Conservation (phyloP, 2,797 vertebrate genomes). For the Hylomyscus alleni region DNA sequence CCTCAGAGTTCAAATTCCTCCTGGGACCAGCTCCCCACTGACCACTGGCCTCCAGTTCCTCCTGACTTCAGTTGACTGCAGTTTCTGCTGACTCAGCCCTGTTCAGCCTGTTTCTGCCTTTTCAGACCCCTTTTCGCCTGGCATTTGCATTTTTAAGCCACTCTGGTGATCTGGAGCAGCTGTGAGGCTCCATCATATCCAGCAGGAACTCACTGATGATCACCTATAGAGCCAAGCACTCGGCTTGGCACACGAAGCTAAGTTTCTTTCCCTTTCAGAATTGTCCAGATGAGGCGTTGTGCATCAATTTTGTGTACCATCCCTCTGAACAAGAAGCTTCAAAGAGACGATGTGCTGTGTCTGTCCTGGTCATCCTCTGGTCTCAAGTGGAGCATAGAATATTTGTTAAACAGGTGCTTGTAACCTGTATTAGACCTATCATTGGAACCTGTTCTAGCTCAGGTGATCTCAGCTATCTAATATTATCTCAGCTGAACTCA, state of each 20-base stretch:
- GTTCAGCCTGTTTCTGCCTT: not conserved
- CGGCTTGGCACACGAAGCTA: not conserved
- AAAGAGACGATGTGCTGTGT: not conserved
- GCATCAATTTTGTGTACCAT: not conserved
- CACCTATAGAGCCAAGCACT: not conserved
- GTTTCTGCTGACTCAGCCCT: not conserved
- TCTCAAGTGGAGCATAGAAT: not conserved
- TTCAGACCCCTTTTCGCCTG: not conserved
- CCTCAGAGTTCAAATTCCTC: not conserved
- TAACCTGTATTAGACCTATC: not conserved
- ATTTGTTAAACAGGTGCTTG: not conserved
- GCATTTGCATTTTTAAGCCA: constrained; percentile 7
- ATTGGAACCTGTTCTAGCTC: not conserved
- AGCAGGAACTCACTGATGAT: not conserved
- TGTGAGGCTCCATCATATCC: not conserved
- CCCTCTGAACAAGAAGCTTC: not conserved
- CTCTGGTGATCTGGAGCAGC: not conserved
- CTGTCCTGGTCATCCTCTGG: not conserved
- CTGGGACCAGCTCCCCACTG: not conserved
- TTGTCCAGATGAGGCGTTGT: not conserved
- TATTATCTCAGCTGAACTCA: not conserved
- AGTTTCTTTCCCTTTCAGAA: not conserved
- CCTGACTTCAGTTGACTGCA: not conserved
- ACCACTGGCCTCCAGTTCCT: not conserved
- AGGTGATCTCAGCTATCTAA: not conserved